Base-by-base conservation (phyloP, 2,888 invertebrate genomes). In the Creontiades dilutus region DNA sequence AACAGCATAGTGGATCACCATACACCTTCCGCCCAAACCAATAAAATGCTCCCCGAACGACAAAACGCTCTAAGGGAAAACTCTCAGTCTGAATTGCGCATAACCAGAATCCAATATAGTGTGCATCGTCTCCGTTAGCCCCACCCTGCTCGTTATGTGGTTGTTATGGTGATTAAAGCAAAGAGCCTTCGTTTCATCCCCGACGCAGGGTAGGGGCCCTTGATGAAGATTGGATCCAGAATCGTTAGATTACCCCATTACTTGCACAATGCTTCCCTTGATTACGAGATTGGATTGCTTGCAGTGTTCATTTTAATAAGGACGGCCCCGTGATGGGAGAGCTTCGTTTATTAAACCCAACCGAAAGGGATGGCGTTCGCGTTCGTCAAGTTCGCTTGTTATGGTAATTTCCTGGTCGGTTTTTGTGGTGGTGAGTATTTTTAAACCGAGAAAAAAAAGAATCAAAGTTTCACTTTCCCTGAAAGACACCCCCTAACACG, bases 131-230 rank as follows among this genome's bases (percentile, higher is more conserved):
- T 52, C 48, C 28, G 61, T 28, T 16, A 46, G 16, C 16, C n/a
- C 28, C 57, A 27, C 61, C 80, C 80, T 14, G 47, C 88, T 88
- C 88, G 88, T 88, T 88, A 88, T 88, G 88, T 78, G 88, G 88
- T 88, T 88, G 88, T 88, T 88, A 88, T 88, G 88, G 88, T 88
- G 88, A 88, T 88, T 88, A 88, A 88, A 88, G 88, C 88, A 88
- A 78, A 88, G 88, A 78, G 88, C 78, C 85, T 85, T 85, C 85
- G 85, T 85, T 85, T 85, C 85, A 85, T 85, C 85, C 85, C 52
- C 68, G 68, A 68, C 68, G 68, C n/a, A 27, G 28, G 76, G 48
- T 7, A 48, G 76, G 48, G 47, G 75, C 48, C 82, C 88, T 78
- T 88, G 88, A 88, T 88, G 88, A 88, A 88, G 88, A 88, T 88